Conservation (phyloP, 2,888 invertebrate genomes). For the Gandaritis pyraliata region DNA sequence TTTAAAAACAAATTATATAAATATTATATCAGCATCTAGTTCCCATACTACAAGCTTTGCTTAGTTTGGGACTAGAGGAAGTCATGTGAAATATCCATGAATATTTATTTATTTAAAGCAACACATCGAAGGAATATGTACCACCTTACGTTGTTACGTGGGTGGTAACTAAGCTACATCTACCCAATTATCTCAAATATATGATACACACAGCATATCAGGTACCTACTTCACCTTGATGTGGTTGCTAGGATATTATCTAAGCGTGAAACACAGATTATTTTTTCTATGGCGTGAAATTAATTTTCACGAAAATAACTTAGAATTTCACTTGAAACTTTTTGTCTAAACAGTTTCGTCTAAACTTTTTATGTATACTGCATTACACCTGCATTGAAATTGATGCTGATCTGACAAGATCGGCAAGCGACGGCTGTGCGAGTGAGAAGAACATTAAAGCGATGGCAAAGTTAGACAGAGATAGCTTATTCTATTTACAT, state of each 20-base stretch:
- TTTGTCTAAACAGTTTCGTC: constrained; percentile 13
- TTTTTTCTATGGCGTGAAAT: too few species aligned
- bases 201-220: too few species aligned
- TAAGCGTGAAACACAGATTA: background rate
- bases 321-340: too few species aligned
- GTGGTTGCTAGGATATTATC: background rate
- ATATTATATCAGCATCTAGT: too few species aligned
- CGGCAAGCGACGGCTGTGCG: constrained; percentile 16
- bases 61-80: too few species aligned
- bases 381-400: constrained; percentile 47
- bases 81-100: too few species aligned
- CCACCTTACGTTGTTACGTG: background rate
- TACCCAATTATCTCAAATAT: constrained; percentile 3
- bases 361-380: constrained; percentile 32
- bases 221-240: background rate
- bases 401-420: constrained; percentile 27
- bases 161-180: background rate
- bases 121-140: background rate
- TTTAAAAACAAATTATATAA: too few species aligned
- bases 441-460: constrained; percentile 12
- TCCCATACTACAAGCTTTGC: too few species aligned
- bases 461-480: constrained; percentile 9
- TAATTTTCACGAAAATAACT: constrained; percentile 2
- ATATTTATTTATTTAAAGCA: too few species aligned
- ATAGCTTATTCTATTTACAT: constrained; percentile 22